Evolutionary conservation across 2,888 invertebrate genomes (phyloP), one percentile per base, ranked within the genome.

Genomic region (Rhamnusium bicolor): DNA sequence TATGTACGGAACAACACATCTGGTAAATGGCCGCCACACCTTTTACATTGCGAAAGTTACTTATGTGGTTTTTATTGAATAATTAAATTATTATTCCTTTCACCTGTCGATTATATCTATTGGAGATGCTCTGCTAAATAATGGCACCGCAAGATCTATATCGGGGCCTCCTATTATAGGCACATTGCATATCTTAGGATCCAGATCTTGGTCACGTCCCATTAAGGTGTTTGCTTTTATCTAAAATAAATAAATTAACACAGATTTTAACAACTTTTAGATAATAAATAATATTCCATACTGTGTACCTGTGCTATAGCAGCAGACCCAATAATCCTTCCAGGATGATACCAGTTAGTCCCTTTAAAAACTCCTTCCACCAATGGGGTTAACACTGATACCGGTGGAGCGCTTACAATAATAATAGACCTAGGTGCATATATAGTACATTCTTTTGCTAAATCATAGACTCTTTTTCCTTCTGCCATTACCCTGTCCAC

Each of bases 131-230:
- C 91, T 91, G 7, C 92, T 92, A 75, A 93, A 90, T 29, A 94
- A 85, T 0, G 93, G 93, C 65, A 93, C 90, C 73, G 92, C 91
- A 46, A 92, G 91, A 72, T 91, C 90, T 19, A 91, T 90, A 74
- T 93, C 91, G n/a, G 85, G 93, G 8, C 93, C 93, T 61, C 93
- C 93, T 27, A 88, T 71, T 1, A 94, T 90, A 0, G 93, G 93
- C n/a, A 92, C 90, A 80, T 90, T 90, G 5, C 92, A 90, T 70
- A 89, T 86, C 46, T 88, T 82, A 1, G 92, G 92, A 82, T 92
- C 90, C 69, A 92, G 81, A 53, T 89, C 89, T 88, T 91, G 86
- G 24, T 90, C 89, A 77, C 91, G 90, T 16, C 92, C 91, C 53
- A 92, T 88, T 80, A 93, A 90, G 18, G 92, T 89, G 83, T 92